Evolutionary conservation across 1,140 invertebrate species (phyloP), one percentile per base, ranked within the genome.

Genomic region (Lutraria rhynchaena): DNA sequence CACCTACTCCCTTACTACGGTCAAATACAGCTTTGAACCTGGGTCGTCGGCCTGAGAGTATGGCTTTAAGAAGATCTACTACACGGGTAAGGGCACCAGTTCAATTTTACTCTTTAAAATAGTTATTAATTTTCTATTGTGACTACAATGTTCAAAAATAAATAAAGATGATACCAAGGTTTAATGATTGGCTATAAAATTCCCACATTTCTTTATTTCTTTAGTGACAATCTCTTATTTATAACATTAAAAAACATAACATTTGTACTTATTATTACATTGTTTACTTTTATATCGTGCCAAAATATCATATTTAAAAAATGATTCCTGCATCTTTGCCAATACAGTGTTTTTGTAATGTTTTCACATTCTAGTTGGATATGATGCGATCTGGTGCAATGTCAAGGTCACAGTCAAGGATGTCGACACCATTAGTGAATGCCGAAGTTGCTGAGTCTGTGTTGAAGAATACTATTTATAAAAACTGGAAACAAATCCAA

Each of bases 401-500:
- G 83, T 89, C 87, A 9, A 58, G 88, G 49, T 82, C 85, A 27
- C 77, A 67, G 19, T 85, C 85, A 4, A 73, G 88, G 5, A 73
- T 84, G 60, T 57, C 86, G 19, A 90, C 90, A 51, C 88, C 90
- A 0, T 41, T 92, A 51, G 85, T 92, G 0, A 91, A 92, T 83
- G 90, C 90, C 15, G 87, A 90, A 58, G 49, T 60, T 13, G 87
- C 86, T 11, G 90, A 92, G 81, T 37, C 74, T 58, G 74, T 65
- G 35, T 58, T 92, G 0, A 90, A 89, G 57, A 84, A 88, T 57
- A 77, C 78, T 9, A 82, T 92, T 17, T 88, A 76, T 78, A 85
- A 78, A 9, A 74, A 90, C 81, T 91, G 90, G 90, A 89, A 90
- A 75, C 85, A 88, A 29, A 89, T 91, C 15, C 89, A 90, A 82